These are phyloP conservation scores for Hetaerina titia DNA, from an alignment of 2,888 invertebrate genomes.

Conservation along the genomic window DNA sequence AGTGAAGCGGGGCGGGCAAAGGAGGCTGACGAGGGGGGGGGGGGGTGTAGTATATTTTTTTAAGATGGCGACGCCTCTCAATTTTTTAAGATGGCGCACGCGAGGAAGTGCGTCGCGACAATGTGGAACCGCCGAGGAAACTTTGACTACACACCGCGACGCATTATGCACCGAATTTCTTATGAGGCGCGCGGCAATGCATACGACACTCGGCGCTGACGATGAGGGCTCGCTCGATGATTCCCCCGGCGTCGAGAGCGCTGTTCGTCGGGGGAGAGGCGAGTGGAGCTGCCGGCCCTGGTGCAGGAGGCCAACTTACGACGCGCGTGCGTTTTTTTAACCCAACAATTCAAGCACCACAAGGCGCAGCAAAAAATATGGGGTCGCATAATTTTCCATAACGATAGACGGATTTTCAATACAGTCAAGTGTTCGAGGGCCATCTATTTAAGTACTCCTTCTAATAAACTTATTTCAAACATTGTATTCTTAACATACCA, in stretches of 20 bases:
- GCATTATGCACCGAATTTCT: slow-evolving; percentile 25
- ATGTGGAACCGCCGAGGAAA: background rate
- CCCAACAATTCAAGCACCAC: too few species aligned
- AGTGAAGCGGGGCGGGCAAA: background rate
- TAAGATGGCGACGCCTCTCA: background rate
- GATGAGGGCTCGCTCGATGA: background rate
- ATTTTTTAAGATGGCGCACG: too few species aligned
- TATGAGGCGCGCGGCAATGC: background rate
- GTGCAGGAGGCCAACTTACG: too few species aligned
- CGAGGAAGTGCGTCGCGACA: background rate
- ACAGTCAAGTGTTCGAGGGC: too few species aligned
- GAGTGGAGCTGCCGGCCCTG: too few species aligned
- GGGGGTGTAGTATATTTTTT: background rate
- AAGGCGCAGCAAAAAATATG: too few species aligned
- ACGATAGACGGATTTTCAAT: too few species aligned
- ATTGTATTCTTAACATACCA: too few species aligned
- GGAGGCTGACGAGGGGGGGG: background rate
- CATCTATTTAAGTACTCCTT: too few species aligned
- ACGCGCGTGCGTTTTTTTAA: too few species aligned
- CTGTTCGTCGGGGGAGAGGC: background rate
- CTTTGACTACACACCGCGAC: background rate
- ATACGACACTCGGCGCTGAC: background rate
- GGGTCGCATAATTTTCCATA: too few species aligned
- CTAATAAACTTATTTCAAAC: too few species aligned
- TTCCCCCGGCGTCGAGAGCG: background rate